These are phyloP conservation scores for Podarcis cretensis DNA, from an alignment of 2,113 vertebrate species.

Conservation along the genomic window DNA sequence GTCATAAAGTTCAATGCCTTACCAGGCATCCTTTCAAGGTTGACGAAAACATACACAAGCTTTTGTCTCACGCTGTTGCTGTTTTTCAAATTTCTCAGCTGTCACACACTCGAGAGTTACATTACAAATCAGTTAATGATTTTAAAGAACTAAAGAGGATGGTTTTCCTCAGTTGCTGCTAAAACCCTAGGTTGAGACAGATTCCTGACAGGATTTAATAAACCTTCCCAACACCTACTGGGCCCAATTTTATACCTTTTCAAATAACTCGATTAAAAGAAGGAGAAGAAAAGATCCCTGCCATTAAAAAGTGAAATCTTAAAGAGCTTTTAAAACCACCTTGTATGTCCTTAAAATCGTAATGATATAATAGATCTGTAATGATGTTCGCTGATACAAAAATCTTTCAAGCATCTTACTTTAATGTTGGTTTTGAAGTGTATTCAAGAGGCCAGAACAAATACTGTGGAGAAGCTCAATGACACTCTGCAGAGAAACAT, in stretches of 20 bases:
- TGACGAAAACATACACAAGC: background rate
- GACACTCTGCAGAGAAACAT: constrained; percentile 37
- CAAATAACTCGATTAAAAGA: constrained; percentile 57
- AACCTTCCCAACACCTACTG: constrained; percentile 60
- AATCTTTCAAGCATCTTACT: constrained; percentile 47
- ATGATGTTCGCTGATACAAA: constrained; percentile 45
- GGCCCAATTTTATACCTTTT: constrained; percentile 55
- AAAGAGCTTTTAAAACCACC: constrained; percentile 55
- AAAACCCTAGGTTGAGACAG: constrained; percentile 58
- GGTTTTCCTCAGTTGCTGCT: constrained; percentile 48
- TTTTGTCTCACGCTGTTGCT: constrained; percentile 15
- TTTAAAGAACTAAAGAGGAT: constrained; percentile 57
- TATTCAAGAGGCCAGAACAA: constrained; percentile 41
- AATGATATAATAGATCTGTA: constrained; percentile 44
- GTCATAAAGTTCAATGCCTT: background rate
- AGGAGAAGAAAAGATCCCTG: background rate
- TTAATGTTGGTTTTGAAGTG: constrained; percentile 51
- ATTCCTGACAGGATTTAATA: constrained; percentile 64
- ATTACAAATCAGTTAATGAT: constrained; percentile 56
- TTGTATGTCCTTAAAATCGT: constrained; percentile 54
- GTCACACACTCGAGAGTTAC: constrained; percentile 29
- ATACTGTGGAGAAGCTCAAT: constrained; percentile 42
- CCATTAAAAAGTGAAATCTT: constrained; percentile 50
- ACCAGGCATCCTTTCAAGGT: background rate
- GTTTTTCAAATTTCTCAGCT: constrained; percentile 49